phyloP scores from a whole-genome alignment of 2,113 vertebrate genomes.

The Carollia perspicillata region DNA sequence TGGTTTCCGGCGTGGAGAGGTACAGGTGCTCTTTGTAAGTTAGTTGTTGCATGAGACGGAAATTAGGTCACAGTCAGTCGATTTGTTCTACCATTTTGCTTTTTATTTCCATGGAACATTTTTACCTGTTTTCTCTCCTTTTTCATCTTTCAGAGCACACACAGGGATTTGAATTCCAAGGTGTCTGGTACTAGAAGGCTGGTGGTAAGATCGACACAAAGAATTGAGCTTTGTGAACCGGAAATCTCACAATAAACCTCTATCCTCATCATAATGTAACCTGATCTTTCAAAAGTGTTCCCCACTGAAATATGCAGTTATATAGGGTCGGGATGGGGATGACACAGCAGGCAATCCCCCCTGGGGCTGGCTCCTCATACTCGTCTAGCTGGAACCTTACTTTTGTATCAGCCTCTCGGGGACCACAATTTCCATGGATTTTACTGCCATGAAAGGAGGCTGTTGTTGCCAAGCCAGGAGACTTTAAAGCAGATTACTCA shows the following conservation, averaged over 20 bases:
- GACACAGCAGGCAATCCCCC: rapidly evolving
- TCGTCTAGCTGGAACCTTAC: not conserved
- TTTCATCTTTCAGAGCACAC: not conserved
- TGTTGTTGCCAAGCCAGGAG: conserved; percentile 55
- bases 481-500: conserved; percentile 68
- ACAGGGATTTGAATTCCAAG: not conserved
- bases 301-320: rapidly evolving
- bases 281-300: not conserved
- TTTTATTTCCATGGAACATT: not conserved
- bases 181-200: not conserved
- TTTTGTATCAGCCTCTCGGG: not conserved
- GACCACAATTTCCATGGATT: not conserved
- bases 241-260: not conserved
- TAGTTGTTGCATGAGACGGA: not conserved
- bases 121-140: not conserved
- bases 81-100: not conserved
- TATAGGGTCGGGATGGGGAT: not conserved
- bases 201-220: not conserved
- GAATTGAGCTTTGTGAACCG: not conserved
- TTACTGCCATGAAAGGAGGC: conserved; percentile 26
- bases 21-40: rapidly evolving
- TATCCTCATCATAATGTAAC: not conserved
- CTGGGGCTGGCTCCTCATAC: not conserved
- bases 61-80: not conserved
- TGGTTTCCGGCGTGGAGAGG: no score